phyloP scores from a whole-genome alignment of 1,140 invertebrate species.

The Drosophila albomicans region DNA sequence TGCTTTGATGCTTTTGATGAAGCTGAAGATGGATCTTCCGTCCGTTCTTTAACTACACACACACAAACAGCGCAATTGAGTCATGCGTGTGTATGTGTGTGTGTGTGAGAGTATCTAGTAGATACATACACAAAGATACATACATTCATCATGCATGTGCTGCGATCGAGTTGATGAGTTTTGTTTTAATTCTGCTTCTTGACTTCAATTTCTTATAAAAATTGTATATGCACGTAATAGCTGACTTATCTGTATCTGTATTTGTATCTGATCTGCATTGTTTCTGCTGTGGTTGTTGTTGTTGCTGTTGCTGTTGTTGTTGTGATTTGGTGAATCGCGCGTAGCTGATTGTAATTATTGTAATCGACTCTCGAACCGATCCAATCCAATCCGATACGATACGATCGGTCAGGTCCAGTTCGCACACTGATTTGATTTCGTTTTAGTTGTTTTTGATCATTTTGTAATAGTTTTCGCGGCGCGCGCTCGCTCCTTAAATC shows the following conservation, averaged over 20 bases:
- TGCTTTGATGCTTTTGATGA: conserved; percentile 49
- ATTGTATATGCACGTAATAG: conserved; percentile 76
- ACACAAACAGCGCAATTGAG: conserved; percentile 53
- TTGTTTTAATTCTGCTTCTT: conserved; percentile 83
- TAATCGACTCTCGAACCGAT: conserved; percentile 83
- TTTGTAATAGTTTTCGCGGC: conserved; percentile 78
- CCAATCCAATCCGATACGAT: conserved; percentile 82
- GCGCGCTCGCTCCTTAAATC: conserved; percentile 70
- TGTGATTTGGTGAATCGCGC: conserved; percentile 81
- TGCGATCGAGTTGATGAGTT: conserved; percentile 68
- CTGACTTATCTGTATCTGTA: conserved; percentile 42
- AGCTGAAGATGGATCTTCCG: conserved; percentile 72
- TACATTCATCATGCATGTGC: conserved; percentile 15
- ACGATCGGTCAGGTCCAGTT: conserved; percentile 48
- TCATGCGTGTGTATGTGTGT: conserved; percentile 26
- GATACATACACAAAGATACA: conserved; percentile 1
- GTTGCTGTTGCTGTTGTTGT: conserved; percentile 46
- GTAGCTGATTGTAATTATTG: conserved; percentile 84
- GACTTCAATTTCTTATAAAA: conserved; percentile 83
- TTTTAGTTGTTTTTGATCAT: conserved; percentile 70
- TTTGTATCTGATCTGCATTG: conserved; percentile 45
- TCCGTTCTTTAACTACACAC: conserved; percentile 22
- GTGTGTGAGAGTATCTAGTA: conserved; percentile 27
- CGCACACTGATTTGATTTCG: conserved; percentile 79
- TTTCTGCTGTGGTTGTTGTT: conserved; percentile 30